A percentile compares a stretch with the other conserved stretches of the same genome.
Conservation (phyloP, 2,888 invertebrate genomes). For the Trichogramma evanescens region DNA sequence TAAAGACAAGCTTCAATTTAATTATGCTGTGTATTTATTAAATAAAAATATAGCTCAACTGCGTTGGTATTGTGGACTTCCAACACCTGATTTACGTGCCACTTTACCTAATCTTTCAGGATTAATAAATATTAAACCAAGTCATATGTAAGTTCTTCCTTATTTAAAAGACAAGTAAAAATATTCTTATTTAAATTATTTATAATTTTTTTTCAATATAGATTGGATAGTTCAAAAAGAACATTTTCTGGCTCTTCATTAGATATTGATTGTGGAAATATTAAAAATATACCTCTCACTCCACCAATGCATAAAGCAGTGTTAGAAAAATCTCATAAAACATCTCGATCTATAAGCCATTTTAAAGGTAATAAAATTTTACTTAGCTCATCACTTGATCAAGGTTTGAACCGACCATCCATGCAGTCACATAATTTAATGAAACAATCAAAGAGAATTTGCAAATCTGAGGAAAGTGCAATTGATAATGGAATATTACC, state of each 20-base stretch:
- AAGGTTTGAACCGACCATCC: slow-evolving; percentile 40
- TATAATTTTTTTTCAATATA: slow-evolving; percentile 21
- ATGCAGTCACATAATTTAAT: slow-evolving; percentile 30
- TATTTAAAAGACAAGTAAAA: not conserved
- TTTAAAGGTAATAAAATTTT: slow-evolving; percentile 36
- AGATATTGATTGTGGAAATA: slow-evolving; percentile 38
- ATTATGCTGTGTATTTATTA: slow-evolving; percentile 83
- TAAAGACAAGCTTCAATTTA: slow-evolving; percentile 71
- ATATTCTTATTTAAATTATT: not conserved
- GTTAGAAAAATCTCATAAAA: slow-evolving; percentile 38
- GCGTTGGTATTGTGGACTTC: slow-evolving; percentile 66
- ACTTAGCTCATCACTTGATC: slow-evolving; percentile 43
- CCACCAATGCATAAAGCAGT: slow-evolving; percentile 39
- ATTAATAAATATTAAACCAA: slow-evolving; percentile 50
- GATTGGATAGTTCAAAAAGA: slow-evolving; percentile 42
- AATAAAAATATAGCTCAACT: slow-evolving; percentile 94
- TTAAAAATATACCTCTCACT: slow-evolving; percentile 32
- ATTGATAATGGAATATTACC: slow-evolving; percentile 37
- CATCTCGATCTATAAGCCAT: slow-evolving; percentile 37
- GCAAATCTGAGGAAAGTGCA: slow-evolving; percentile 44
- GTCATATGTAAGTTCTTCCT: slow-evolving; percentile 33
- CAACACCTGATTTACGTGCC: slow-evolving; percentile 67
- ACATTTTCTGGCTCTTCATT: slow-evolving; percentile 46
- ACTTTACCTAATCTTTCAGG: slow-evolving; percentile 69
- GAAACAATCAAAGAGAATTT: slow-evolving; percentile 40